phyloP scores from a whole-genome alignment of 2,113 vertebrate species.

The Festucalex cinctus region DNA sequence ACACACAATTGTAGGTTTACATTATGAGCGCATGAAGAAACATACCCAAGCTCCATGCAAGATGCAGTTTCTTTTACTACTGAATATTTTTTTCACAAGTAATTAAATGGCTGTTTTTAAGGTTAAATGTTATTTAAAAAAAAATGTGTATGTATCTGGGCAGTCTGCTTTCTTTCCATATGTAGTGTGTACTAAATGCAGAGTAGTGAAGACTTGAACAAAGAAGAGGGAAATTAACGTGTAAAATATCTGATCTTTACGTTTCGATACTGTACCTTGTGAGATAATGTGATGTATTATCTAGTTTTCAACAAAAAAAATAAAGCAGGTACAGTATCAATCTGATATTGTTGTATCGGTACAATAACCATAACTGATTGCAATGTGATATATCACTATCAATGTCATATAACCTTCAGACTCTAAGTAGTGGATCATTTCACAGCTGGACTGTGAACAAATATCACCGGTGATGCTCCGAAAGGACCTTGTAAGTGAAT shows the following conservation, averaged over 20 bases:
- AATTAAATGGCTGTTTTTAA: not conserved
- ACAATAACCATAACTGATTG: not conserved
- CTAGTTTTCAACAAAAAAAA: not conserved
- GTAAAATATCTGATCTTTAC: not conserved
- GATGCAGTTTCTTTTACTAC: not conserved
- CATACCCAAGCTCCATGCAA: not conserved
- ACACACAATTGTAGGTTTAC: not conserved
- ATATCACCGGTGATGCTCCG: not conserved
- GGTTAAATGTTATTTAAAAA: not conserved
- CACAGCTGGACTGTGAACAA: not conserved
- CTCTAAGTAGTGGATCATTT: not conserved
- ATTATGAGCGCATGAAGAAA: not conserved
- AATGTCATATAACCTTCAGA: not conserved
- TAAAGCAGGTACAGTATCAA: not conserved
- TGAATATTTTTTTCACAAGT: not conserved
- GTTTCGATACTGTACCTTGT: not conserved
- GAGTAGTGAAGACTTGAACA: not conserved
- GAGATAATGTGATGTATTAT: not conserved
- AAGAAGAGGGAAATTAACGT: not conserved
- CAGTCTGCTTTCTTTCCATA: not conserved
- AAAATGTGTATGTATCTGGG: not conserved
- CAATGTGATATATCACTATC: not conserved
- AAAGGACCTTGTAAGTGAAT: not conserved
- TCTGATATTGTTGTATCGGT: not conserved
- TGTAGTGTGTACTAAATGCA: not conserved